Evolutionary conservation across 2,113 vertebrate genomes (phyloP).

Genomic region (Ramphastos sulfuratus): DNA sequence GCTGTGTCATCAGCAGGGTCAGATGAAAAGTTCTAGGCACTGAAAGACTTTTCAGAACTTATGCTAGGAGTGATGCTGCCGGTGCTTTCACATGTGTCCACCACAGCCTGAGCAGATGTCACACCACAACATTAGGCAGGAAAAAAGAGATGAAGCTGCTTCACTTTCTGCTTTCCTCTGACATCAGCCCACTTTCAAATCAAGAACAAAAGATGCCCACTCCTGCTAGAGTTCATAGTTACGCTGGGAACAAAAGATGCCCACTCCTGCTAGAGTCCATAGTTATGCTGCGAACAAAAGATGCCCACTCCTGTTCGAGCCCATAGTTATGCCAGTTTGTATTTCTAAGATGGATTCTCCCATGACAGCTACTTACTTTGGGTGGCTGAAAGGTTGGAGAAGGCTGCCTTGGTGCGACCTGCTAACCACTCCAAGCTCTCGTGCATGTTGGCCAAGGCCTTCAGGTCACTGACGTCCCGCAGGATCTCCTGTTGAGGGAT

Average conservation of each 20-base stretch:
- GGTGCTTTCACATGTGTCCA: background rate
- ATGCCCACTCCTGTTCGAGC: background rate
- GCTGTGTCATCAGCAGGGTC: background rate
- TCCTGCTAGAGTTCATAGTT: too few relatives aligned
- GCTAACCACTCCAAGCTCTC: slow-evolving; percentile 99
- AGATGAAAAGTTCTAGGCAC: background rate
- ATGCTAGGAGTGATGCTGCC: background rate
- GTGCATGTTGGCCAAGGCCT: slow-evolving; percentile 95
- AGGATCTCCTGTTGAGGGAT: slow-evolving; percentile 96
- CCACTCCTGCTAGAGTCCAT: rapidly evolving
- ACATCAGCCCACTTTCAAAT: background rate
- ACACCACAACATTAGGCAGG: background rate
- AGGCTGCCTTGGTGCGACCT: slow-evolving; percentile 84
- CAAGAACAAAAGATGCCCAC: background rate
- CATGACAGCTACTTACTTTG: slow-evolving; percentile 79
- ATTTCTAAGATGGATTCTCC: background rate
- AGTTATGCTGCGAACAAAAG: background rate
- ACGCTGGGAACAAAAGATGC: background rate
- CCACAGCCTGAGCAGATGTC: background rate
- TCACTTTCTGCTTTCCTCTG: background rate
- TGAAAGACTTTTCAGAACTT: background rate
- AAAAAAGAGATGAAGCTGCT: background rate
- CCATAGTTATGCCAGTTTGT: rapidly evolving
- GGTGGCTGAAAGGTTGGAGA: slow-evolving; percentile 80
- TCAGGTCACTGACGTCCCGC: slow-evolving; percentile 94